Evolutionary conservation across 1,140 invertebrate genomes (phyloP).

Genomic region (Cardiocondyla obscurior): DNA sequence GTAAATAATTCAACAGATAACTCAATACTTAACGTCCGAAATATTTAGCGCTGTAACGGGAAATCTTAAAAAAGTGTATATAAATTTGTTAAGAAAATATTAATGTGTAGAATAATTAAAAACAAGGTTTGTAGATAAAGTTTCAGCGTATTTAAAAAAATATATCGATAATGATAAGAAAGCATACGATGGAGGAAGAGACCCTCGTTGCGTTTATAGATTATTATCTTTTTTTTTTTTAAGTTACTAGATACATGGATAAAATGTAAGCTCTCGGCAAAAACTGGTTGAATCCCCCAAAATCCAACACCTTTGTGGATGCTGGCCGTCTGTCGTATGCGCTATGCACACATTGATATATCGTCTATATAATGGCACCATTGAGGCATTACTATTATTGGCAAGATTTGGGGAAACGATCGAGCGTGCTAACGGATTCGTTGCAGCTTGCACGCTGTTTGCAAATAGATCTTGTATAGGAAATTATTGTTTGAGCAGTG

Average conservation of each 20-base stretch:
- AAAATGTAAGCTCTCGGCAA: constrained; percentile 58
- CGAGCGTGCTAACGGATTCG: constrained; percentile 81
- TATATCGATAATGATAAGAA: background rate
- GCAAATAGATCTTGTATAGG: constrained; percentile 81
- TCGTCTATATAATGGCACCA: constrained; percentile 79
- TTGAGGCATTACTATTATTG: constrained; percentile 82
- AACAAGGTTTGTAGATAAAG: background rate
- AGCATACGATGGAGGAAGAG: background rate
- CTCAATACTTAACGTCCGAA: background rate
- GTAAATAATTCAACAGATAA: no score
- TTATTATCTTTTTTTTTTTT: constrained; percentile 44
- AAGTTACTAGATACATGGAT: constrained; percentile 26
- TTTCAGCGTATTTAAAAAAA: background rate
- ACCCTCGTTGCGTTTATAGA: constrained; percentile 3
- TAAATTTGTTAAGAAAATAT: background rate
- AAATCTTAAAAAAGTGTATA: background rate
- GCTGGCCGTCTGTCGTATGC: constrained; percentile 72
- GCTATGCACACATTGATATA: constrained; percentile 79
- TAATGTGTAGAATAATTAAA: background rate
- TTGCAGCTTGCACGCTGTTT: constrained; percentile 83
- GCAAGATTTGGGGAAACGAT: constrained; percentile 82
- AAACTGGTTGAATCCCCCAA: constrained; percentile 74
- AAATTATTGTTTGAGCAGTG: constrained; percentile 76
- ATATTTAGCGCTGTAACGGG: background rate
- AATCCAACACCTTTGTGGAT: constrained; percentile 77